A percentile compares a stretch with the other conserved stretches of the same genome.
phyloP scores from a whole-genome alignment of 1,140 invertebrate species.

The Pogonomyrmex barbatus region DNA sequence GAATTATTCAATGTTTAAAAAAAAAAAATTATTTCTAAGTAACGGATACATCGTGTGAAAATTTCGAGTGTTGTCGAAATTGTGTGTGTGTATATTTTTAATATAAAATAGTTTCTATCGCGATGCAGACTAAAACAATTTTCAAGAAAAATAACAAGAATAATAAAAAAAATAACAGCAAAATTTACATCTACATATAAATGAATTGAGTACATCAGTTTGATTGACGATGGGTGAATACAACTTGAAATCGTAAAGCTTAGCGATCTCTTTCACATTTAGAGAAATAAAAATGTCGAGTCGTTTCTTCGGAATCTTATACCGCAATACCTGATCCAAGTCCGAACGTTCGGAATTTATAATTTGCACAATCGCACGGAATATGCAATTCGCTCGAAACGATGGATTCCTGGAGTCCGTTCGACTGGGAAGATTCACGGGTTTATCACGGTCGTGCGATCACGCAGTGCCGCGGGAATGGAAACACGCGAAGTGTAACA shows the following conservation, averaged over 20 bases:
- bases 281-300: background rate
- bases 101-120: background rate
- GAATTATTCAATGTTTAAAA: conserved; percentile 15
- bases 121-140: background rate
- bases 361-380: background rate
- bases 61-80: background rate
- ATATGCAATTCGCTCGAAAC: background rate
- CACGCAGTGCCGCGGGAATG: conserved; percentile 43
- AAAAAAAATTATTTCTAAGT: background rate
- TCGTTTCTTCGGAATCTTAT: background rate
- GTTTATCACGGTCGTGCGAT: conserved; percentile 49
- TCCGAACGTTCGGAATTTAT: background rate
- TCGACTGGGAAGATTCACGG: conserved; percentile 21
- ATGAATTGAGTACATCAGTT: background rate
- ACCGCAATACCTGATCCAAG: background rate
- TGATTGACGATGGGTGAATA: background rate
- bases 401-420: background rate
- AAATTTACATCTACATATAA: background rate
- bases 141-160: background rate
- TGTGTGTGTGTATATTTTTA: background rate
- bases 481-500: conserved; percentile 55
- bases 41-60: background rate
- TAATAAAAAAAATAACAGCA: too few species aligned
- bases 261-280: background rate
- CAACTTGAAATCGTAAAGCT: background rate